phyloP scores from a whole-genome alignment of 1,140 invertebrate genomes.

The Vanessa tameamea region DNA sequence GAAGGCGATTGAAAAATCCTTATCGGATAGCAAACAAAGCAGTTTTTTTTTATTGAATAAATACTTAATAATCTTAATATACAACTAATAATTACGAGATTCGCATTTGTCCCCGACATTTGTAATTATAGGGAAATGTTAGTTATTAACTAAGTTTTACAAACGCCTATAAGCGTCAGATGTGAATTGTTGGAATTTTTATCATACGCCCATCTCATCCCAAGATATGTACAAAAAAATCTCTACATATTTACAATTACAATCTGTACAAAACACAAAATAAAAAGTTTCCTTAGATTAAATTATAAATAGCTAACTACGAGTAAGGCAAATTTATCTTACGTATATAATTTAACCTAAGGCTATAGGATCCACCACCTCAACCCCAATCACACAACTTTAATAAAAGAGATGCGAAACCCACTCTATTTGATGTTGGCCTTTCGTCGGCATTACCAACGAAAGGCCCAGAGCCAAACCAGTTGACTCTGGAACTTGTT shows the following conservation, averaged over 20 bases:
- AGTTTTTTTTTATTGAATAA: constrained; percentile 10
- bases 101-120: neutral
- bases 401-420: constrained; percentile 74
- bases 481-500: constrained; percentile 69
- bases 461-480: constrained; percentile 79
- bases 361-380: constrained; percentile 56
- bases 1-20: neutral
- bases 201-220: neutral
- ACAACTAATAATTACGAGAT: constrained; percentile 3
- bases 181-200: neutral
- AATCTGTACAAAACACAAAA: constrained; percentile 36
- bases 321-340: constrained; percentile 7
- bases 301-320: constrained; percentile 33
- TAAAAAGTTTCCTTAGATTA: constrained; percentile 33
- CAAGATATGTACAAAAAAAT: constrained; percentile 6
- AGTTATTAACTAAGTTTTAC: constrained; percentile 5
- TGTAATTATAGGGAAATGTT: constrained; percentile 2
- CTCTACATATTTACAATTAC: constrained; percentile 44
- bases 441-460: constrained; percentile 74
- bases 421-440: constrained; percentile 68
- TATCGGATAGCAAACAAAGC: constrained; percentile 1
- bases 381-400: constrained; percentile 73
- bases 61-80: constrained; percentile 7
- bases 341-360: constrained; percentile 61
- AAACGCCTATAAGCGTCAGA: neutral